These are phyloP conservation scores for Siniperca chuatsi DNA, from an alignment of 2,113 vertebrate genomes.

Conservation along the genomic window DNA sequence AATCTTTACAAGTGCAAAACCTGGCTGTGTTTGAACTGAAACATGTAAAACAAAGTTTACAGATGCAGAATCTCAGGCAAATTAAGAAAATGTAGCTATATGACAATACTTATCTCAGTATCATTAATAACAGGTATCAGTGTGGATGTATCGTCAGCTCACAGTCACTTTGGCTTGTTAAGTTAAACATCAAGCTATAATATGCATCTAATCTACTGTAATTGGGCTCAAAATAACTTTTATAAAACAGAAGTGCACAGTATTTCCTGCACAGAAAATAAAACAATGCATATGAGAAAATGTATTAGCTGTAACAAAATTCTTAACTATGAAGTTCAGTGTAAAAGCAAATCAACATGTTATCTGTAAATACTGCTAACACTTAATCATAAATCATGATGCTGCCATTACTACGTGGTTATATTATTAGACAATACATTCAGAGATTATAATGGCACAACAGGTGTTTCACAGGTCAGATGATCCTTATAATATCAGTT, in stretches of 20 bases:
- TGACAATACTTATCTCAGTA: not conserved
- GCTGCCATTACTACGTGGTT: not conserved
- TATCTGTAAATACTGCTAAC: not conserved
- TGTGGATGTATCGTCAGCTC: not conserved
- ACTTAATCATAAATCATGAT: not conserved
- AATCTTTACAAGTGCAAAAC: not conserved
- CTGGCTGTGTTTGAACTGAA: not conserved
- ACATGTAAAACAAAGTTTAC: not conserved
- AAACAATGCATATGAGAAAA: slow-evolving; percentile 3
- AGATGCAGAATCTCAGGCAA: not conserved
- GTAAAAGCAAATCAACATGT: slow-evolving; percentile 10
- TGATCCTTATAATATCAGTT: not conserved
- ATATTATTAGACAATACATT: slow-evolving; percentile 31
- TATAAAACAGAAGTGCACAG: not conserved
- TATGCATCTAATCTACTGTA: not conserved
- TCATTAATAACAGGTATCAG: not conserved
- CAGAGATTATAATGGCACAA: slow-evolving; percentile 67
- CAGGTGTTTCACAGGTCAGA: slow-evolving; percentile 21
- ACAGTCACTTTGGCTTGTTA: slow-evolving; percentile 54
- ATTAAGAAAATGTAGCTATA: not conserved
- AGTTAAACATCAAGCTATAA: slow-evolving; percentile 14
- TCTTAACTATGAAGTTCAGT: slow-evolving; percentile 24
- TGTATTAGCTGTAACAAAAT: not conserved
- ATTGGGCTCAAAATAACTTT: not conserved
- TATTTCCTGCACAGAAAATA: not conserved